These are phyloP conservation scores for Petrocephalus zakoni DNA, from an alignment of 2,113 vertebrate species.

Conservation along the genomic window DNA sequence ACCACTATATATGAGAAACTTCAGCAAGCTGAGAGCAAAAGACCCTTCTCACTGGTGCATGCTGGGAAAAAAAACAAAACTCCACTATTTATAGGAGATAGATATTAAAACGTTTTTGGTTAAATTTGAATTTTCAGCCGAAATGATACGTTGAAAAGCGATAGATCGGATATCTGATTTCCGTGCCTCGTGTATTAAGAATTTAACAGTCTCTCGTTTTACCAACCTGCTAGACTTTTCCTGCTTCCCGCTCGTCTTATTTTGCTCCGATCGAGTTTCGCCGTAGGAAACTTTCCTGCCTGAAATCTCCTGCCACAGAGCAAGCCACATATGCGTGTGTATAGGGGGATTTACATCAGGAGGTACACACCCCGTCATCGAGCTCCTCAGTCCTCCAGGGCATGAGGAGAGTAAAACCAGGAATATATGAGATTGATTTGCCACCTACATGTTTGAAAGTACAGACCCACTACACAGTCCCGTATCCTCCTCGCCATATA, in stretches of 20 bases:
- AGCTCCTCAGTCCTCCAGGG: background rate
- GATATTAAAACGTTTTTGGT: background rate
- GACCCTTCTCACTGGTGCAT: background rate
- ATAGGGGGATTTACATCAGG: background rate
- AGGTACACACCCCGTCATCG: too few species aligned
- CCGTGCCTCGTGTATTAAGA: background rate
- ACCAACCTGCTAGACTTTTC: background rate
- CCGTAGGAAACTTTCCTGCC: background rate
- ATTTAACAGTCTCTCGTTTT: constrained; percentile 8
- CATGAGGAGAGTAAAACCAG: background rate
- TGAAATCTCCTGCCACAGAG: background rate
- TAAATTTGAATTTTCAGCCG: background rate
- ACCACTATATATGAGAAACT: background rate
- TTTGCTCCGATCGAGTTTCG: background rate
- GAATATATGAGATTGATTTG: background rate
- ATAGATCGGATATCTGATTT: background rate
- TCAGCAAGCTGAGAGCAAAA: background rate
- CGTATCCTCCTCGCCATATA: background rate
- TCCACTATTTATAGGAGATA: background rate
- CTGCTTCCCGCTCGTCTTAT: background rate
- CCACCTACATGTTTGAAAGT: background rate
- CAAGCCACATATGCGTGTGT: background rate
- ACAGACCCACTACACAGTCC: background rate
- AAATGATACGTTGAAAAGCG: background rate
- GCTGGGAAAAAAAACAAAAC: background rate